Evolutionary conservation across 2,797 vertebrate species (phyloP), one percentile per base, ranked within the genome.

Genomic region (Semaprochilodus insignis): DNA sequence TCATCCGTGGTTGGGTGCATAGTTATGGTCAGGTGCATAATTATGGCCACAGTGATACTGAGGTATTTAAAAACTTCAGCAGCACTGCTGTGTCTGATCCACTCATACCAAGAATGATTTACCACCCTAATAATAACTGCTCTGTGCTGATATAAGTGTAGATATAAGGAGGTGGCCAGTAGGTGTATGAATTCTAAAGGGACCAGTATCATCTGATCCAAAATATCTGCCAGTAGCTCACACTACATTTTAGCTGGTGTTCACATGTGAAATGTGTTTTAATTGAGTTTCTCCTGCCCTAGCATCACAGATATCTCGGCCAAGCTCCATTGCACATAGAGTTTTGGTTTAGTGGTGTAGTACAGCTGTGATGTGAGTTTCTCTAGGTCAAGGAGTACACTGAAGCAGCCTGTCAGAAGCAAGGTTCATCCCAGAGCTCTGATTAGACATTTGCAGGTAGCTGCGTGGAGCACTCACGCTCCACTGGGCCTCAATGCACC

Each of bases 351-450:
- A 76, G 81, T 31, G 80, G 87, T 62, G 85, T 87, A 89, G 89
- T 91, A 90, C 89, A 87, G 89, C 90, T 91, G 87, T 91, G 92
- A 93, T 74, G 75, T 75, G 76, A 13, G 40, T 67, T 36, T 65
- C 27, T 52, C n/a, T 73, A 73, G 59, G 80, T 31, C 60, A 87
- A 23, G 17, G 82, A 82, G 79, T 34, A 67, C 65, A 80, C 44
- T n/a, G 27, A 65, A 93, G 91, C 91, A 91, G 92, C 90, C 92
- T 93, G 92, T 94, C 92, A 93, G 91, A 92, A 91, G 91, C 89
- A 89, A 91, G 92, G 92, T 93, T 94, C 93, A 93, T 94, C 93
- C 93, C 90, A 89, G 90, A 86, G 89, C 91, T 91, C 82, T 92
- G 92, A 95, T 93, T 92, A 94, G 93, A 90, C 91, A 83, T 91